These are phyloP conservation scores for Agrotis clavis DNA, from an alignment of 2,888 invertebrate species.

Conservation along the genomic window DNA sequence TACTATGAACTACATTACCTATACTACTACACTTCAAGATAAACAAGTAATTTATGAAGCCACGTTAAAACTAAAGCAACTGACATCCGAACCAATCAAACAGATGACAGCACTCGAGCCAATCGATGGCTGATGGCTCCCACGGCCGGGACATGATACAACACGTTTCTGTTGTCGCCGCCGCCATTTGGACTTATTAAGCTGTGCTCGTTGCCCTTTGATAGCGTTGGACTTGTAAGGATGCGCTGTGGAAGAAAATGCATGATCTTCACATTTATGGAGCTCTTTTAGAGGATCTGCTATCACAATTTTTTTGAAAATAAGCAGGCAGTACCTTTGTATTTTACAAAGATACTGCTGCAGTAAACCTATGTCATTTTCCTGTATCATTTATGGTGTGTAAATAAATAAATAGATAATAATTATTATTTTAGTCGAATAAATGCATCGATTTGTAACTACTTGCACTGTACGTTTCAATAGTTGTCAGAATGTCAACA, in stretches of 20 bases:
- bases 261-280: too few species aligned
- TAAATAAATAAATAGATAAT: too few species aligned
- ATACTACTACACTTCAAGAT: neutral
- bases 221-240: slow-evolving; percentile 70
- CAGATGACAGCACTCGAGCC: slow-evolving; percentile 84
- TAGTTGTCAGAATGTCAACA: too few species aligned
- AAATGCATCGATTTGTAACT: too few species aligned
- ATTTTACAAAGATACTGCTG: too few species aligned
- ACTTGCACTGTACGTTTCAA: neutral
- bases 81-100: slow-evolving; percentile 55
- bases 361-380: too few species aligned
- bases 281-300: too few species aligned
- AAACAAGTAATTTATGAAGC: slow-evolving; percentile 5
- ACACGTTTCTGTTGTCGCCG: slow-evolving; percentile 82
- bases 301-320: too few species aligned
- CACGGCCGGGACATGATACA: slow-evolving; percentile 76
- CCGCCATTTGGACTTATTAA: slow-evolving; percentile 88
- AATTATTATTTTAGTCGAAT: too few species aligned
- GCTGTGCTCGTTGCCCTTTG: slow-evolving; percentile 79
- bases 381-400: too few species aligned
- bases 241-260: slow-evolving; percentile 60
- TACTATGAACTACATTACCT: neutral
- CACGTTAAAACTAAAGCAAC: slow-evolving; percentile 38
- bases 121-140: slow-evolving; percentile 87
- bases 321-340: too few species aligned